Conservation (phyloP, 2,888 invertebrate species). For the Yponomeuta plumbellus region DNA sequence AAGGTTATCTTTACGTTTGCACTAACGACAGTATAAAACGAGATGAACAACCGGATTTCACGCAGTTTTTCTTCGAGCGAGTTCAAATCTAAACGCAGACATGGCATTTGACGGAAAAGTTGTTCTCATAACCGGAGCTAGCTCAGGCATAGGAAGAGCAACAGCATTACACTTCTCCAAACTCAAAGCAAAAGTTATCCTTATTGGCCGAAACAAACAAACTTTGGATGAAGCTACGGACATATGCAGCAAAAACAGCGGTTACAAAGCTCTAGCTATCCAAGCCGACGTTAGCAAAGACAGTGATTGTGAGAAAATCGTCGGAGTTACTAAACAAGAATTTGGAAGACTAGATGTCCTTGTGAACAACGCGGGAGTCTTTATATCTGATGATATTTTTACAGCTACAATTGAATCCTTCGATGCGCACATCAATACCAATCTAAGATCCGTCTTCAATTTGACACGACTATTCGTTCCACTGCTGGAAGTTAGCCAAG, state of each 20-base stretch:
- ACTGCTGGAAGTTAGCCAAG: conserved; percentile 82
- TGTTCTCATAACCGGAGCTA: conserved; percentile 23
- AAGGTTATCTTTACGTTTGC: not conserved
- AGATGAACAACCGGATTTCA: not conserved
- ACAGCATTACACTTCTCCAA: conserved; percentile 23
- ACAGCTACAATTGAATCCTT: conserved; percentile 85
- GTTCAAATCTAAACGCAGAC: not conserved
- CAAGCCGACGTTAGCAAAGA: conserved; percentile 80
- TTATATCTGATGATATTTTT: conserved; percentile 85
- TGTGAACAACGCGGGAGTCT: conserved; percentile 87
- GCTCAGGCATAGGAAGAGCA: conserved; percentile 23
- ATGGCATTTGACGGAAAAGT: conserved; percentile 24
- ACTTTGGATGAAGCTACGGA: conserved; percentile 19
- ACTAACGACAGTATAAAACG: not conserved
- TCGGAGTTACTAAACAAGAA: conserved; percentile 78
- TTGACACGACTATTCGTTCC: conserved; percentile 88
- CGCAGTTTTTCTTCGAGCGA: not conserved
- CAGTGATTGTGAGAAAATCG: conserved; percentile 76
- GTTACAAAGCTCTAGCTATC: conserved; percentile 62
- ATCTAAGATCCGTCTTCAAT: conserved; percentile 82
- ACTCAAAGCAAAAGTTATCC: conserved; percentile 21
- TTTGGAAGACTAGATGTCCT: conserved; percentile 82
- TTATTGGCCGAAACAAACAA: conserved; percentile 20
- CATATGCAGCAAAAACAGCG: conserved; percentile 26
- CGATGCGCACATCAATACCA: conserved; percentile 87